These are phyloP conservation scores for Scaptomyza flava DNA, from an alignment of 2,888 invertebrate genomes.

Conservation along the genomic window DNA sequence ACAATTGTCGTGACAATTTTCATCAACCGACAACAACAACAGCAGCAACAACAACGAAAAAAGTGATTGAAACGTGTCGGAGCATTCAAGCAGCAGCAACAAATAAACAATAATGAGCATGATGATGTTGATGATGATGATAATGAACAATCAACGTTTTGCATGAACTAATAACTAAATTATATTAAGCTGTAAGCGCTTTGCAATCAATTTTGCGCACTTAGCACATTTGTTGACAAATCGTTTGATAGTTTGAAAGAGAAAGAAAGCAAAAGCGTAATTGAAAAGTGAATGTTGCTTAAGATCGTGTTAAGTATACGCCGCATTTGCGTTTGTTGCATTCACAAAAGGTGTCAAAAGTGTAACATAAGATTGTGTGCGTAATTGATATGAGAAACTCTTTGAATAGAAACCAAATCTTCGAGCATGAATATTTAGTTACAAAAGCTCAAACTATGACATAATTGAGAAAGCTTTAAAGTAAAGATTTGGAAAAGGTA, in stretches of 20 bases:
- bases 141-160: constrained; percentile 22
- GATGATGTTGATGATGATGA: constrained; percentile 17
- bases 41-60: constrained; percentile 1
- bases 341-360: not conserved
- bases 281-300: constrained; percentile 41
- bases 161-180: constrained; percentile 66
- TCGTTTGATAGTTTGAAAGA: constrained; percentile 36
- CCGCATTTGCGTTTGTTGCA: constrained; percentile 17
- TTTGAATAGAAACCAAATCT: not conserved
- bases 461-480: not conserved
- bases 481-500: not conserved
- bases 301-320: constrained; percentile 42
- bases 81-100: constrained; percentile 50
- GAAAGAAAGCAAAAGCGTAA: not conserved
- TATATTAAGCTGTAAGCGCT: constrained; percentile 52
- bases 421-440: not conserved
- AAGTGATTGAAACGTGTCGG: constrained; percentile 54
- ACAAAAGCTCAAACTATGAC: not conserved
- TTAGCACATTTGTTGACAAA: constrained; percentile 36
- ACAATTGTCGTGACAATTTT: constrained; percentile 71
- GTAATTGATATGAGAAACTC: not conserved
- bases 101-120: constrained; percentile 10
- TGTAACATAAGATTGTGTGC: not conserved
- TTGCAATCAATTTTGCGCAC: constrained; percentile 29
- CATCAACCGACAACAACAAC: constrained; percentile 19